Conservation (phyloP, 2,113 vertebrate species). For the Cyprinodon brontotheroides region DNA sequence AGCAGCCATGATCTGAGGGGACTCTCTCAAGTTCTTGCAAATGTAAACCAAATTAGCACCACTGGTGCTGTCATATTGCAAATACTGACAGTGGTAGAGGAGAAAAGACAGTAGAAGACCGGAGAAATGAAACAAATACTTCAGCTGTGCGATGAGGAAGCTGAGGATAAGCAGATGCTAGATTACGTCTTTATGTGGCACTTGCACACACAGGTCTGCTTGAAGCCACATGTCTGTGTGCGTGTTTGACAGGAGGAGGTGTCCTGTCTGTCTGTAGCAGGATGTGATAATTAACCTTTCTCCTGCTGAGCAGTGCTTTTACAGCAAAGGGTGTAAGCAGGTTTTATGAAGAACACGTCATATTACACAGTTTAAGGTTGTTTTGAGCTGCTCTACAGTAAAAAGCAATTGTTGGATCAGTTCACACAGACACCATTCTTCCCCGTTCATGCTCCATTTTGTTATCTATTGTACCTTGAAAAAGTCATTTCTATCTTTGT, state of each 20-base stretch:
- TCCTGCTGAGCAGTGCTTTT: constrained; percentile 71
- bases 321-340: constrained; percentile 50
- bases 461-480: background rate
- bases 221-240: constrained; percentile 52
- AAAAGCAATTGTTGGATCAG: constrained; percentile 6
- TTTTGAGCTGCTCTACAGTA: constrained; percentile 31
- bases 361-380: constrained; percentile 47
- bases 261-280: constrained; percentile 64
- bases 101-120: constrained; percentile 6
- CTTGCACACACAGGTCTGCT: constrained; percentile 32
- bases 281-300: constrained; percentile 79
- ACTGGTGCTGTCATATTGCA: background rate
- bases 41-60: constrained; percentile 21
- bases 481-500: background rate
- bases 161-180: constrained; percentile 59
- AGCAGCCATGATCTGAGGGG: constrained; percentile 29
- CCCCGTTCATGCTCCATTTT: background rate
- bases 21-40: constrained; percentile 14
- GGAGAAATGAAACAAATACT: constrained; percentile 9
- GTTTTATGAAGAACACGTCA: constrained; percentile 55
- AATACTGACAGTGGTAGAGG: background rate
- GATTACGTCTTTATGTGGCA: constrained; percentile 51
- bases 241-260: constrained; percentile 57
- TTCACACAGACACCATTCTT: background rate
- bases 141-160: constrained; percentile 36